Conservation (phyloP, 2,113 vertebrate genomes). For the Trematomus loennbergii region DNA sequence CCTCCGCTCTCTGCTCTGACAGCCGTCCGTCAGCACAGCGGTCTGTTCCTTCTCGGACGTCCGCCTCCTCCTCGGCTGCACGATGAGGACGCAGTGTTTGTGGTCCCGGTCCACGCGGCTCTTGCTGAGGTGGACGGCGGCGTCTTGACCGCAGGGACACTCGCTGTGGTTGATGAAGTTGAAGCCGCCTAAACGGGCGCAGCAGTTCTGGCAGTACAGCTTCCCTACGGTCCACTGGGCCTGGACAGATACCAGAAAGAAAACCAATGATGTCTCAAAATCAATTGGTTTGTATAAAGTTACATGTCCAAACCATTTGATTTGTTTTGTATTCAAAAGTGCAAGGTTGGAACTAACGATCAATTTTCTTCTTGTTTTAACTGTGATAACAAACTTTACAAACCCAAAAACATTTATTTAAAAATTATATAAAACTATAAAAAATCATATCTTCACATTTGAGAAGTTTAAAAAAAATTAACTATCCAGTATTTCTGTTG, state of each 20-base stretch:
- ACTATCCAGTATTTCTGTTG: no score
- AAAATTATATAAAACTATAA: no score
- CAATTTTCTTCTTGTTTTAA: neutral
- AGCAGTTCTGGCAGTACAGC: slow-evolving; percentile 89
- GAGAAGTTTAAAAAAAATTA: no score
- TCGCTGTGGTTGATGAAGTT: slow-evolving; percentile 86
- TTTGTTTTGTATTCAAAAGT: neutral
- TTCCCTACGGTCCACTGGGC: slow-evolving; percentile 90
- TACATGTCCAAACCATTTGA: neutral
- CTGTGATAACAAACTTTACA: no score
- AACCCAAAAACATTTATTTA: no score
- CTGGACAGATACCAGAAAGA: slow-evolving; percentile 71
- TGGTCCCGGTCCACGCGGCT: slow-evolving; percentile 84
- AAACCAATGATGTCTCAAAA: neutral
- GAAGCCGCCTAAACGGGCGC: slow-evolving; percentile 88
- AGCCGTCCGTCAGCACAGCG: neutral
- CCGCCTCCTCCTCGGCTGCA: slow-evolving; percentile 74
- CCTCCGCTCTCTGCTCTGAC: neutral
- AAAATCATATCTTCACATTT: no score
- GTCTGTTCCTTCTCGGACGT: neutral
- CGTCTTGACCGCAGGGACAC: slow-evolving; percentile 86
- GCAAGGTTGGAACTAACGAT: no score
- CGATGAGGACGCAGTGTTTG: slow-evolving; percentile 56
- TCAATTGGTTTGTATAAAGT: neutral
- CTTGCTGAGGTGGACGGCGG: slow-evolving; percentile 86